A percentile compares a stretch with the other conserved stretches of the same genome.
These are phyloP conservation scores for Hydrolagus affinis DNA, from an alignment of 2,113 vertebrate species.

Conservation along the genomic window DNA sequence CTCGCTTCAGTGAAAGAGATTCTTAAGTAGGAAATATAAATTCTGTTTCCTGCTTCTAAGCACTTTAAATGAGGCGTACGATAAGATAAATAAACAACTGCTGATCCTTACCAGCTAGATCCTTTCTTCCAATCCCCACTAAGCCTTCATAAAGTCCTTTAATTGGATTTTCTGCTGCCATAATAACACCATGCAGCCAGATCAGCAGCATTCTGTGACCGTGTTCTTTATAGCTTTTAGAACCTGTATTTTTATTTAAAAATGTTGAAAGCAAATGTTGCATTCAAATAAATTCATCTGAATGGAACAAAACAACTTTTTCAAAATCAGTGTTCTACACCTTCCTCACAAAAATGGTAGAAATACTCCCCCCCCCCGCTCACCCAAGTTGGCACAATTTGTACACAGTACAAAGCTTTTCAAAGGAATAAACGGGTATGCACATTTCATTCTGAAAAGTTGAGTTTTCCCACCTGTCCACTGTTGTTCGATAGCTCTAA, in stretches of 20 bases:
- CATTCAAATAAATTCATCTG: not conserved
- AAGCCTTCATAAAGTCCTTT: constrained; percentile 78
- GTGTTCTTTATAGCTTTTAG: constrained; percentile 77
- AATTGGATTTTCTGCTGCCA: constrained; percentile 67
- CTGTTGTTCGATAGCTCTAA: constrained; percentile 75
- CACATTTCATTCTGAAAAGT: not conserved
- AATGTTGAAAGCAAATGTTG: too few relatives aligned
- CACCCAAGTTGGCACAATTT: not conserved
- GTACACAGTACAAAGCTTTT: not conserved
- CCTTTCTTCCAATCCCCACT: constrained; percentile 63
- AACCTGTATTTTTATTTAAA: constrained; percentile 50
- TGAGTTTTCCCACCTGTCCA: constrained; percentile 68
- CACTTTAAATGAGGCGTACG: too few relatives aligned
- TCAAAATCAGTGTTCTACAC: not conserved
- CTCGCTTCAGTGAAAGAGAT: too few relatives aligned
- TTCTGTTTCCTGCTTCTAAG: too few relatives aligned
- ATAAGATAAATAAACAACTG: not conserved
- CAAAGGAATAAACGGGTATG: not conserved
- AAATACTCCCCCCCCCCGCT: not conserved
- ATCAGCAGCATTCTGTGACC: constrained; percentile 80
- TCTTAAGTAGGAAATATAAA: too few relatives aligned
- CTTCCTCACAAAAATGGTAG: not conserved
- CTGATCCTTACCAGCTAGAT: constrained; percentile 68
- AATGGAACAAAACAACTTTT: not conserved
- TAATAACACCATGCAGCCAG: constrained; percentile 70